Base-by-base conservation (phyloP, 2,113 vertebrate genomes). In the Aptenodytes forsteri region DNA sequence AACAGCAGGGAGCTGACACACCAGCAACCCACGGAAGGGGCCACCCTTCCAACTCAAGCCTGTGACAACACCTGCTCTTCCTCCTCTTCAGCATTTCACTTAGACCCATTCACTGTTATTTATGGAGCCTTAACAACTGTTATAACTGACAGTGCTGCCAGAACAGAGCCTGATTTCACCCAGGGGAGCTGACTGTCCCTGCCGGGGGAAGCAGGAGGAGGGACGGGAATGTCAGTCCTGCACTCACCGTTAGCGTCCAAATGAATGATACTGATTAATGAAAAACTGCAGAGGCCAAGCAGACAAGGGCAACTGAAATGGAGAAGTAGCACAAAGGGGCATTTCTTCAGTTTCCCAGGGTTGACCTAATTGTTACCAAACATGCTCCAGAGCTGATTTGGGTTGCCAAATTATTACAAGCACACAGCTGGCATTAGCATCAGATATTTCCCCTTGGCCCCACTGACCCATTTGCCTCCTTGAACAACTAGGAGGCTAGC, bases 1-100 rank as follows among this genome's bases (percentile, higher is more conserved):
- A 73, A 84, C 88, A 95, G 96, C 90, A 90, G 76, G 72, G 76
- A 97, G 72, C 78, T 90, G 90, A 93, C 86, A 91, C 80, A 83
- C 52, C 65, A 71, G 49, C 47, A 15, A 1, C 80, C 83, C 89
- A 76, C 23, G 0, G 72, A 89, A 75, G 55, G 32, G 73, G 69
- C 69, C 86, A 92, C 36, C 36, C 80, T 76, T 84, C 86, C 52
- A 12, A 27, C 56, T 80, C 91, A 47, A 52, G 72, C 90, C 76
- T 75, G 66, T 25, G 80, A 50, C 72, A 93, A 76, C 94, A 92
- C 83, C 93, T 96, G 96, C 87, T 89, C 89, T 75, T 87, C 88
- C 89, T 89, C 77, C 83, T 90, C 72, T 72, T 78, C 92, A 52
- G 69, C 4, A 0, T 65, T 83, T 56, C 3, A 0, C 83, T 84